Percentiles rank a stretch among this genome's conserved stretches.
Evolutionary conservation across 2,888 invertebrate species (phyloP).

Genomic region (Ephialtes manifestator): DNA sequence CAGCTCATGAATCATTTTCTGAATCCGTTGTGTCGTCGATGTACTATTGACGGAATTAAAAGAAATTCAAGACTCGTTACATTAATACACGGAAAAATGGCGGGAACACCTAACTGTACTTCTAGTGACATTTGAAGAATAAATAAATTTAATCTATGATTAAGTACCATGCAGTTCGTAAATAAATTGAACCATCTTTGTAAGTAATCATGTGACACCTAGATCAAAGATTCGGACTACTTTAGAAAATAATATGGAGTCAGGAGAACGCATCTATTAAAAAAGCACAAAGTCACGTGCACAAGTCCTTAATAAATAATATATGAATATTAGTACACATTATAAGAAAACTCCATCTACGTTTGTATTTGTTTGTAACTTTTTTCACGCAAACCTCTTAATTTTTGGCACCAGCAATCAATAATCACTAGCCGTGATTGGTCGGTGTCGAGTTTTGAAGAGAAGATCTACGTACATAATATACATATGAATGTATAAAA

Average conservation of each 20-base stretch:
- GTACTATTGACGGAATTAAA: constrained; percentile 27
- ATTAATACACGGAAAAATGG: constrained; percentile 20
- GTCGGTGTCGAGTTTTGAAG: constrained; percentile 39
- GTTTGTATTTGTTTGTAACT: constrained; percentile 70
- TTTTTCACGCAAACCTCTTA: constrained; percentile 60
- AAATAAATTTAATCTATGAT: constrained; percentile 46
- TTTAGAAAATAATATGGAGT: constrained; percentile 22
- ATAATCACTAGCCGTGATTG: constrained; percentile 1
- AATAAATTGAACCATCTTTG: constrained; percentile 42
- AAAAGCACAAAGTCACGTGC: constrained; percentile 23
- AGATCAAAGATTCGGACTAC: constrained; percentile 44
- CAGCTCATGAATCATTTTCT: constrained; percentile 31
- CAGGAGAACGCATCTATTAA: constrained; percentile 15
- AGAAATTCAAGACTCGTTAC: constrained; percentile 16
- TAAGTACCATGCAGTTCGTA: constrained; percentile 44
- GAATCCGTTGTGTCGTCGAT: constrained; percentile 33
- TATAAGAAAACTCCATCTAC: constrained; percentile 55
- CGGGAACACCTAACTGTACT: constrained; percentile 65
- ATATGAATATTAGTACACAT: constrained; percentile 50
- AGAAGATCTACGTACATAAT: constrained; percentile 40
- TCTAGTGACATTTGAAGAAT: constrained; percentile 42
- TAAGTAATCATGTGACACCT: constrained; percentile 51
- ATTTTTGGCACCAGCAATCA: constrained; percentile 47
- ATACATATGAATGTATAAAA: constrained; percentile 61
- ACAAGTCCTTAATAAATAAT: constrained; percentile 51